These are phyloP conservation scores for Tympanuchus pallidicinctus DNA, from an alignment of 2,113 vertebrate genomes.

Conservation along the genomic window DNA sequence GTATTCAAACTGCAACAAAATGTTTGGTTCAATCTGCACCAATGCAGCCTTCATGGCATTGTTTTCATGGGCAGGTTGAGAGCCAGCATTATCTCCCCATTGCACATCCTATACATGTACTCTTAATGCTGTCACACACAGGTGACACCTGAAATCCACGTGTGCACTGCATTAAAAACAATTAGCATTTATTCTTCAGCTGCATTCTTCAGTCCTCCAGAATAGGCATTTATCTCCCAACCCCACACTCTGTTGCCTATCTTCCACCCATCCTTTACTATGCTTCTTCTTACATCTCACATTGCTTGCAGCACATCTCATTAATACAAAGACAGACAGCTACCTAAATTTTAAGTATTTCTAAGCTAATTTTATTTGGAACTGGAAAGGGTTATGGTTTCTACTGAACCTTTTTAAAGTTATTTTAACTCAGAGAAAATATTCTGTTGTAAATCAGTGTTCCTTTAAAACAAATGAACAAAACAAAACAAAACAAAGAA, in stretches of 20 bases:
- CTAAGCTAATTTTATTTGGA: background rate
- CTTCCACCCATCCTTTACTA: background rate
- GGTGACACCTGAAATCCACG: background rate
- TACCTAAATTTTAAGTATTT: background rate
- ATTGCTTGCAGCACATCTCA: background rate
- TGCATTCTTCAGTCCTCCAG: background rate
- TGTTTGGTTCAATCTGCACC: background rate
- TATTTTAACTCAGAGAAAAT: background rate
- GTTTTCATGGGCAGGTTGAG: background rate
- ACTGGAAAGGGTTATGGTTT: background rate
- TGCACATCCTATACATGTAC: background rate
- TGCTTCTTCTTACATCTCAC: background rate
- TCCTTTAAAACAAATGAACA: background rate
- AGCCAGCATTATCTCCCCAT: fast-evolving
- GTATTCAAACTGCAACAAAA: fast-evolving
- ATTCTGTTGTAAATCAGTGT: background rate
- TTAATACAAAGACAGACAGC: background rate
- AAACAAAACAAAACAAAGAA: background rate
- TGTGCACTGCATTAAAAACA: background rate
- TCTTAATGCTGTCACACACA: fast-evolving
- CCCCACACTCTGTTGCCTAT: background rate
- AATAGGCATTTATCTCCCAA: background rate
- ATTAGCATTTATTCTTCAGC: background rate
- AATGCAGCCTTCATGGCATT: fast-evolving
- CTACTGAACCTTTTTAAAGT: background rate